Base-by-base conservation (phyloP, 2,113 vertebrate genomes). In the Myrmecobius fasciatus region DNA sequence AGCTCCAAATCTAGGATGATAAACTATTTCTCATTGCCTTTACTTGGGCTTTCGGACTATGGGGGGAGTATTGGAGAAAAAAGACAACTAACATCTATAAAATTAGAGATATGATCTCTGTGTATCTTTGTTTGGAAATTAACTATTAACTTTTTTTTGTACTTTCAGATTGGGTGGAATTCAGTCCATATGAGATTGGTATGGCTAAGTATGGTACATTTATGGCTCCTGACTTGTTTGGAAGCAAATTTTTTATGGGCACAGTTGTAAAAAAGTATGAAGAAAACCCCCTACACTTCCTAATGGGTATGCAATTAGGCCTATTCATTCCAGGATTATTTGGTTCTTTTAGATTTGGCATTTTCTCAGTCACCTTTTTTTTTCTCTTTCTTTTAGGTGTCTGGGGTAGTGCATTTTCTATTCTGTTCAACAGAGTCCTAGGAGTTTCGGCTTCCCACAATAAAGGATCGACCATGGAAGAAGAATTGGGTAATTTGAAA, bases 191-290 rank as follows among this genome's bases (percentile, higher is more conserved):
- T 91, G 99, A 99, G 98, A 99, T 99, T 67, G 99, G 99, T 47
- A 99, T 99, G 99, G 99, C 99, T 36, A 99, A 99, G 96, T 99
- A 99, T 46, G 99, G 99, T 25, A 99, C 99, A 48, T 99, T 99
- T 88, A 99, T 99, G 99, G 98, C 99, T 48, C 99, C 99, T 25
- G 99, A 99, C 97, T 94, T 99, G 96, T 99, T 99, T 97, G 99
- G 99, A 97, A 99, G 99, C 98, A 99, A 99, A 98, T 99, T 99
- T 98, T 99, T 99, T 98, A 99, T 99, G 99, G 99, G 99, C 88
- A 99, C 99, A 17, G 99, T 98, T 93, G 99, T 99, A 91, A 99
- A 99, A 98, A 99, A 99, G 91, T 99, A 99, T 11, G 98, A 98
- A 22, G 99, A 99, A 98, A 99, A 99, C 94, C 99, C 99, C n/a